Percentiles rank a stretch among this genome's conserved stretches.
These are phyloP conservation scores for Resseliella maxima DNA, from an alignment of 2,888 invertebrate genomes.

Conservation along the genomic window DNA sequence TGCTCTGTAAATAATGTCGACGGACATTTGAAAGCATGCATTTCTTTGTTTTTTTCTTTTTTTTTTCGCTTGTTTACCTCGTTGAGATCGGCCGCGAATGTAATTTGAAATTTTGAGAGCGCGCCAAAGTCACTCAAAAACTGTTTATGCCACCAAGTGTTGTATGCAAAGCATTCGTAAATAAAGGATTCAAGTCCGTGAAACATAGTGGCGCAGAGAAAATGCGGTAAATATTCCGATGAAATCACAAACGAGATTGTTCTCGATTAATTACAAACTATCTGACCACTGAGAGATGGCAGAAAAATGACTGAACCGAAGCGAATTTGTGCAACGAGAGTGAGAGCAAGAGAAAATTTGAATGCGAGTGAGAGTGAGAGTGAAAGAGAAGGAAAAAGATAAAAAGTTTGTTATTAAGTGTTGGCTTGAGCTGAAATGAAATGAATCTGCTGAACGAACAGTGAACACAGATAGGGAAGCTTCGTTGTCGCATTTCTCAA, in stretches of 20 bases:
- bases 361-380: neutral
- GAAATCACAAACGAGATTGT: slow-evolving; percentile 43
- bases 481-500: slow-evolving; percentile 34
- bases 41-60: no score
- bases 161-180: slow-evolving; percentile 17
- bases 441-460: slow-evolving; percentile 1
- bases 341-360: neutral
- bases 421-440: slow-evolving; percentile 45
- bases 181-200: neutral
- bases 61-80: slow-evolving; percentile 5
- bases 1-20: neutral
- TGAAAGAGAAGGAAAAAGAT: neutral
- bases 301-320: slow-evolving; percentile 42
- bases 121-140: slow-evolving; percentile 39
- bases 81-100: neutral
- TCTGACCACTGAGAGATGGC: slow-evolving; percentile 41
- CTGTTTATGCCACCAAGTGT: slow-evolving; percentile 35
- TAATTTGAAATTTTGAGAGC: neutral
- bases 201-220: neutral
- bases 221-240: neutral
- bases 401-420: slow-evolving; percentile 47
- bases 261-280: slow-evolving; percentile 53
- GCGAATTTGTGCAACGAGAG: slow-evolving; percentile 22
- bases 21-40: neutral
- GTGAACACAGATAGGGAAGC: neutral